These are phyloP conservation scores for Champsocephalus esox DNA, from an alignment of 2,797 vertebrate genomes.

Conservation along the genomic window DNA sequence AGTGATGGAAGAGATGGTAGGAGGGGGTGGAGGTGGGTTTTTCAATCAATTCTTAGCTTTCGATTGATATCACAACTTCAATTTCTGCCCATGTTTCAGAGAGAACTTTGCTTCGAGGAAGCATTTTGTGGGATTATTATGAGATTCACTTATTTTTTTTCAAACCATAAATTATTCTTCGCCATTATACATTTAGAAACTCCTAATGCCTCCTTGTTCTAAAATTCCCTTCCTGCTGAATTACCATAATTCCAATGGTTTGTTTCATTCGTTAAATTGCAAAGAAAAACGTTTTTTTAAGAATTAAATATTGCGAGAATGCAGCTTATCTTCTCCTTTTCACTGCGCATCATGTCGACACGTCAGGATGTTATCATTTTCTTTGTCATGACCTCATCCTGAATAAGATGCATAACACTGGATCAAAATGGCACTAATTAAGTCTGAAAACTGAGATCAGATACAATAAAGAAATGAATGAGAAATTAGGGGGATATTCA, in stretches of 20 bases:
- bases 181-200: constrained; percentile 32
- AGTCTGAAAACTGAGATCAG: constrained; percentile 31
- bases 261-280: constrained; percentile 41
- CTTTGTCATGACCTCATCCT: constrained; percentile 50
- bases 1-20: constrained; percentile 21
- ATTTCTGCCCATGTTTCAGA: constrained; percentile 18
- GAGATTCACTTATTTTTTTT: constrained; percentile 17
- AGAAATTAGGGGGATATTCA: constrained; percentile 31
- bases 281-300: constrained; percentile 37
- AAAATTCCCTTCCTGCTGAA: neutral
- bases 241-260: constrained; percentile 45
- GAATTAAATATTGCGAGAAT: constrained; percentile 28
- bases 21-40: constrained; percentile 11
- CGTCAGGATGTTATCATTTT: constrained; percentile 25
- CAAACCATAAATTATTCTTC: constrained; percentile 42
- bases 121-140: neutral
- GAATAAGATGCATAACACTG: constrained; percentile 35
- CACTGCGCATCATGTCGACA: constrained; percentile 31
- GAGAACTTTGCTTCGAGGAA: constrained; percentile 10
- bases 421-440: constrained; percentile 55
- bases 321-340: constrained; percentile 50
- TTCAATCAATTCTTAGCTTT: constrained; percentile 45
- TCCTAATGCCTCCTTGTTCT: constrained; percentile 5
- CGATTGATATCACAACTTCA: neutral
- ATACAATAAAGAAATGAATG: constrained; percentile 36